Conservation (phyloP, 2,797 vertebrate genomes). For the Pangasius larnaudii region DNA sequence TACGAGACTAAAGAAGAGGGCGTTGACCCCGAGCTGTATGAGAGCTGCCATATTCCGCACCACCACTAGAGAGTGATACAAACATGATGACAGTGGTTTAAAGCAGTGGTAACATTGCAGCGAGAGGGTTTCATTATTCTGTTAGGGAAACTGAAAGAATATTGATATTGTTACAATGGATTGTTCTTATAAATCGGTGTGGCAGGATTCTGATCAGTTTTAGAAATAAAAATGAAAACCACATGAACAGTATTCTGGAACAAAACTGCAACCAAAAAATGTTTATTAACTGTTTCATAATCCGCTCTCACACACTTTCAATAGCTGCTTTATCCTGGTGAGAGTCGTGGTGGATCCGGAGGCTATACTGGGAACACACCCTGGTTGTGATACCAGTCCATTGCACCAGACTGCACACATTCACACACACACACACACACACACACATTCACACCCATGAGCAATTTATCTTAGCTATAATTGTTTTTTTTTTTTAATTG, state of each 20-base stretch:
- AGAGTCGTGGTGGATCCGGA: background rate
- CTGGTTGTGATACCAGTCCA: too few relatives aligned
- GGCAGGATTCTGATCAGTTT: background rate
- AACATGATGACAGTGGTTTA: background rate
- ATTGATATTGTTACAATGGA: background rate
- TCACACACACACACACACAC: background rate
- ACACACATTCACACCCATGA: background rate
- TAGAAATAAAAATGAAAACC: background rate
- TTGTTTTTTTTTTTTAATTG: background rate
- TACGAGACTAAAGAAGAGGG: background rate
- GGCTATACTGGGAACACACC: background rate
- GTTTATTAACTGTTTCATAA: background rate
- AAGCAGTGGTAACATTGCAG: too few relatives aligned
- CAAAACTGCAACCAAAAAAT: background rate
- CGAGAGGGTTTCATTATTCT: background rate
- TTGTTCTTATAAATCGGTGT: background rate
- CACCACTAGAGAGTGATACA: slow-evolving; percentile 21
- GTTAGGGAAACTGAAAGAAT: background rate
- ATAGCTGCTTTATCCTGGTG: background rate
- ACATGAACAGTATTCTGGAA: background rate
- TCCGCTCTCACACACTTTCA: background rate
- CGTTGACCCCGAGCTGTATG: background rate
- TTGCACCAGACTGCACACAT: background rate
- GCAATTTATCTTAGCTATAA: too few relatives aligned
- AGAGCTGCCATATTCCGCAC: background rate